Conservation (phyloP, 2,113 vertebrate genomes). For the Menidia beryllina region DNA sequence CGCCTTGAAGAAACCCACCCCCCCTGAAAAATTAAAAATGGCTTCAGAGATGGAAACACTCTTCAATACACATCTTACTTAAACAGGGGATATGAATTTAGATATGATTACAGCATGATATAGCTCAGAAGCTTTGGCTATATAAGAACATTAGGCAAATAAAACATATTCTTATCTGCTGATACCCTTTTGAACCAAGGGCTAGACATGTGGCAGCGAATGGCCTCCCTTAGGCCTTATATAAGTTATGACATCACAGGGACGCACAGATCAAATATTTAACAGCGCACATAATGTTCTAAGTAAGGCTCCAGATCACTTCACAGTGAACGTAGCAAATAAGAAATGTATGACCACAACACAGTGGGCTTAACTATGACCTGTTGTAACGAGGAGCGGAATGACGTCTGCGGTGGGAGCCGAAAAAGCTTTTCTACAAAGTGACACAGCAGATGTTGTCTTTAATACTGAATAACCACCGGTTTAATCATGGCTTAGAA, state of each 20-base stretch:
- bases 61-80: background rate
- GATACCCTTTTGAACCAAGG: background rate
- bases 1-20: background rate
- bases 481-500: background rate
- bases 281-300: slow-evolving; percentile 41
- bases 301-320: slow-evolving; percentile 31
- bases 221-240: slow-evolving; percentile 33
- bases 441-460: slow-evolving; percentile 24
- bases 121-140: background rate
- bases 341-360: slow-evolving; percentile 54
- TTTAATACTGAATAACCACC: slow-evolving; percentile 23
- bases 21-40: background rate
- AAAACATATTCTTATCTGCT: slow-evolving; percentile 17
- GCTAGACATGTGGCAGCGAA: background rate
- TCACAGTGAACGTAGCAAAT: slow-evolving; percentile 35
- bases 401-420: slow-evolving; percentile 1
- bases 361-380: slow-evolving; percentile 5
- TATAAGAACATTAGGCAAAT: background rate
- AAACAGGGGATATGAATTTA: too few species aligned
- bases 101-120: background rate
- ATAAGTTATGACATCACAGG: slow-evolving; percentile 61
- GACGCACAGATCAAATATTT: slow-evolving; percentile 69
- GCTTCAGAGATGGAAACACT: background rate
- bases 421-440: slow-evolving; percentile 27
- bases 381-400: slow-evolving; percentile 13